Evolutionary conservation across 2,888 invertebrate species (phyloP), one percentile per base, ranked within the genome.

Genomic region (Platynereis dumerilii): DNA sequence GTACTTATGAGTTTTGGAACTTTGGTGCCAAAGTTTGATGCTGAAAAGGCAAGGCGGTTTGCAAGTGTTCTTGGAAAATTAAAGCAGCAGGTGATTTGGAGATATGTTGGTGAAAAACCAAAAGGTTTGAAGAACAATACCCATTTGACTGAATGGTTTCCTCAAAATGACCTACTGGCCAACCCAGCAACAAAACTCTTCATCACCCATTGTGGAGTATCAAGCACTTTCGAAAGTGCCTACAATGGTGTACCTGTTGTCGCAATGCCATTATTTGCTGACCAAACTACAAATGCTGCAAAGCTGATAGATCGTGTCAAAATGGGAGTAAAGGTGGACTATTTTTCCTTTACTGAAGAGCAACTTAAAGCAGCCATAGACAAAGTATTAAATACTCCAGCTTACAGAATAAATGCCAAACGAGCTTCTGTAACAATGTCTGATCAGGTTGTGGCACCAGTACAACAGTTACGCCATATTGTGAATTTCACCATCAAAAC

Each of bases 1-100:
- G 39, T 61, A 12, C 39, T 61, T 5, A 22, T 61, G 22, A 61
- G 55, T 24, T 61, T 61, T 42, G 61, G 61, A 2, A 61, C 61
- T 5, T 45, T 61, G 28, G 24, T 61, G 1, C 26, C 61, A n/a
- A 52, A 42, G 5, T n/a, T 61, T 20, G 61, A 55, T 15, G 26
- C 42, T n/a, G 7, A 29, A 1, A 2, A 61, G 42, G 55, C 61
- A 2, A 45, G 55, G 1, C 54, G 39, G 10, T 22, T 61, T 39
- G 61, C 61, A 10, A 20, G 12, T 3, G 61, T 61, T 15, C 45
- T 61, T 22, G 10, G 55, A 10, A 54, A 27, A 24, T 55, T 61
- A n/a, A 10, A 27, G 1, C 61, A 61, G 22, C 54, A 61, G 20
- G 61, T 61, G n/a, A n/a, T n/a, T n/a, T n/a, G n/a, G n/a, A n/a